Evolutionary conservation across 2,797 vertebrate species (phyloP).

Genomic region (Pseudochirops corinnae): DNA sequence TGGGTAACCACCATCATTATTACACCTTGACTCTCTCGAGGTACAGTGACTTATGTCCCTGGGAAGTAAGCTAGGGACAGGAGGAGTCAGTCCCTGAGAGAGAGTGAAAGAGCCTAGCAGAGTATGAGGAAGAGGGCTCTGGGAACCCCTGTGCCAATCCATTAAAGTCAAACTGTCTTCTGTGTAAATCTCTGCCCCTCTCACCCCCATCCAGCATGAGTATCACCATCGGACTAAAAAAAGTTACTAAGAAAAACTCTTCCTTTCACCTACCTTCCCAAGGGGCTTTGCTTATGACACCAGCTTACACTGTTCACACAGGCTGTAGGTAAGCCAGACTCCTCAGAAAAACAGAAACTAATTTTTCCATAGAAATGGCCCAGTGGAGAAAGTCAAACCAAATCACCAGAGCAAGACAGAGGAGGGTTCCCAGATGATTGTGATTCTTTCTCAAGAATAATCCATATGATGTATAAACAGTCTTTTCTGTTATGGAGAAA

Average conservation of each 20-base stretch:
- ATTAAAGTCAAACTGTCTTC: neutral
- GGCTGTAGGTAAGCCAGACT: neutral
- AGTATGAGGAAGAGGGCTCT: neutral
- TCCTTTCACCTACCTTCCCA: neutral
- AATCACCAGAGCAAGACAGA: constrained; percentile 6
- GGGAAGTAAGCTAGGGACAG: neutral
- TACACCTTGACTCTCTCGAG: neutral
- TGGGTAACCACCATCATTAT: neutral
- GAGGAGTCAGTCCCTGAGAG: neutral
- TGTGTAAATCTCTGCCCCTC: neutral
- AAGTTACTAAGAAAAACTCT: neutral
- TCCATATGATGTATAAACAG: neutral
- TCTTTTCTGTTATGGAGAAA: neutral
- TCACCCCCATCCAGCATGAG: neutral
- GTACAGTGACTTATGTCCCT: neutral
- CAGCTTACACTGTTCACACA: neutral
- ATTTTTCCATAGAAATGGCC: neutral
- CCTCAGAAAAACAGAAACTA: neutral
- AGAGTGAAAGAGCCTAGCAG: neutral
- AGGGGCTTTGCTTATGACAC: neutral
- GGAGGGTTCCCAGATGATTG: neutral
- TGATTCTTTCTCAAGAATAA: neutral
- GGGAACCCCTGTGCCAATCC: neutral
- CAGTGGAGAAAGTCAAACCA: constrained; percentile 1
- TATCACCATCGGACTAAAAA: neutral